Base-by-base conservation (phyloP, 1,140 invertebrate genomes). In the Megalopta genalis region DNA sequence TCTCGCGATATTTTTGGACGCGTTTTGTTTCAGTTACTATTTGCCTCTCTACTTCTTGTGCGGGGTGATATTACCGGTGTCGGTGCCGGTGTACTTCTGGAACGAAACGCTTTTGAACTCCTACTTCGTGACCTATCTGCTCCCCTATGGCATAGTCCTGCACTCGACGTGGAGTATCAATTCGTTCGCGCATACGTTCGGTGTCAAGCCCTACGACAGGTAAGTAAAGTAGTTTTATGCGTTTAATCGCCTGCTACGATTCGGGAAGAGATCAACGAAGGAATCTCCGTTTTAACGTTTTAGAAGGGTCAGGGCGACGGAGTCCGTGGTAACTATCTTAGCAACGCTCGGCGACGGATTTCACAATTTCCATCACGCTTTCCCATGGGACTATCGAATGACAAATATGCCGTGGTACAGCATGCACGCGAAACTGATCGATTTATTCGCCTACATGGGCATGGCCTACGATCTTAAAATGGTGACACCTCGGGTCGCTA, bases 361-460 rank as follows among this genome's bases (percentile, higher is more conserved):
- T 95, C 97, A 98, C 90, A 98, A 98, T 92, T 98, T 98, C 92
- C 97, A 98, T 90, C 97, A 98, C 92, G 96, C 95, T 0, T 99
- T 99, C 94, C 98, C 98, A 1, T 96, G 96, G 94, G 98, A 99
- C 90, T 97, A 97, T 93, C 96, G 96, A 89, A 95, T 96, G 7
- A 94, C 96, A 12, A 96, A 97, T 90, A 88, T 93, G 12, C 2
- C 42, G 94, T n/a, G n/a, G n/a, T 57, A 91, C 18, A 91, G 96
- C n/a, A 93, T 96, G 72, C 97, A 96, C 6, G 96, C 96, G 1
- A 92, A 93, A 10, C 96, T 97, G 88, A 97, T 98, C 82, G 96
- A 98, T 87, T 94, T 96, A 83, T 95, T 97, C 87, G 95, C 95
- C 8, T 94, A 94, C 87, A 94, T 98, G 75, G 97, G 97, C 9